phyloP scores from a whole-genome alignment of 1,140 invertebrate genomes.

The Tyrophagus putrescentiae region DNA sequence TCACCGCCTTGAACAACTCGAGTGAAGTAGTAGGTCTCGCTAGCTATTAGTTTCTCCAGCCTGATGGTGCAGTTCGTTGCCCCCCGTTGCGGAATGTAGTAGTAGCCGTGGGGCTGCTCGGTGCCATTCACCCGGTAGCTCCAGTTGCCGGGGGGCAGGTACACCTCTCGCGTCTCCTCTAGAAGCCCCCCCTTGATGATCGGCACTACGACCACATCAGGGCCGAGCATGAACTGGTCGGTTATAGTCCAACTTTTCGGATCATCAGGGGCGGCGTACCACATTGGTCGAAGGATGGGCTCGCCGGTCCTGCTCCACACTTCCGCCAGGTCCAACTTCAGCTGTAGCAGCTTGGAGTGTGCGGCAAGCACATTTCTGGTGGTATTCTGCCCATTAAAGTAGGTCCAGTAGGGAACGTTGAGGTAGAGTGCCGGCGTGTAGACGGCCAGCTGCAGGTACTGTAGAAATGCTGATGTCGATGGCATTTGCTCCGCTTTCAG shows the following conservation, averaged over 20 bases:
- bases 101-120: too few species aligned
- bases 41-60: too few species aligned
- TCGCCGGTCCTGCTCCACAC: slow-evolving; percentile 25
- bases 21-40: too few species aligned
- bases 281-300: slow-evolving; percentile 33
- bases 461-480: too few species aligned
- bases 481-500: too few species aligned
- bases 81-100: too few species aligned
- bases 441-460: not conserved
- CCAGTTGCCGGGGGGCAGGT: not conserved
- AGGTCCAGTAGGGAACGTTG: not conserved
- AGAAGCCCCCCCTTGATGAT: slow-evolving; percentile 39
- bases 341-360: not conserved
- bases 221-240: slow-evolving; percentile 57
- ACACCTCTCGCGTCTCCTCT: not conserved
- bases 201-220: slow-evolving; percentile 68
- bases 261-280: slow-evolving; percentile 36
- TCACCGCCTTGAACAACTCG: too few species aligned
- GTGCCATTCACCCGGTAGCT: too few species aligned
- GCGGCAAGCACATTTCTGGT: not conserved
- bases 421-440: not conserved
- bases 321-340: not conserved
- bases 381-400: not conserved
- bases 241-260: slow-evolving; percentile 29
- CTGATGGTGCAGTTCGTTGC: too few species aligned